Conservation (phyloP, 2,797 vertebrate species). For the Mergus octosetaceus region DNA sequence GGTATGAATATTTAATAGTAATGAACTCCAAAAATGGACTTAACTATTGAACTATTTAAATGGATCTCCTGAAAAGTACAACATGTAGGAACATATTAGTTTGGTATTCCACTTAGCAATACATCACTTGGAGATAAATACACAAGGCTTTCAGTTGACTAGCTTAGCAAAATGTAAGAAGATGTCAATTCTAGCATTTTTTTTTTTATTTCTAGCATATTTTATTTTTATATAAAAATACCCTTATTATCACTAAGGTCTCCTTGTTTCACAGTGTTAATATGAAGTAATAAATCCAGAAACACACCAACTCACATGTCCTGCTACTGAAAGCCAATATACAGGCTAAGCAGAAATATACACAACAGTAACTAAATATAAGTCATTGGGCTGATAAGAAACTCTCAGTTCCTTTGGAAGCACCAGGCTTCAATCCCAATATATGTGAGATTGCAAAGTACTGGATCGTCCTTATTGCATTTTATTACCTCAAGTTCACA, state of each 20-base stretch:
- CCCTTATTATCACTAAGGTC: background rate
- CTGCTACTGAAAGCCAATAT: background rate
- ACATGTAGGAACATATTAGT: background rate
- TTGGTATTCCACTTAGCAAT: background rate
- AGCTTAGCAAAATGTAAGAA: background rate
- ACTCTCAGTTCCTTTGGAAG: background rate
- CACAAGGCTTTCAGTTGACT: background rate
- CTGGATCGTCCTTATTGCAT: background rate
- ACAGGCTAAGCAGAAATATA: background rate
- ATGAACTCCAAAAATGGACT: background rate
- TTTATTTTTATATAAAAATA: background rate
- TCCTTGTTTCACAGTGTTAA: background rate
- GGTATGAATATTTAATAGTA: slow-evolving; percentile 37
- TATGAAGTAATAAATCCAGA: background rate
- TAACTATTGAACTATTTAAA: slow-evolving; percentile 4
- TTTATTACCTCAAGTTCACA: background rate
- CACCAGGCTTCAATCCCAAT: background rate
- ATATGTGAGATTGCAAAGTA: background rate
- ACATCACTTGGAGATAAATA: background rate
- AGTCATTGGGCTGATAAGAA: background rate
- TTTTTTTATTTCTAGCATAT: background rate
- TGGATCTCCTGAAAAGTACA: background rate
- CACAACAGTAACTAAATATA: background rate
- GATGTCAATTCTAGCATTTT: background rate
- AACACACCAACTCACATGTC: background rate